Percentiles rank a stretch among this genome's conserved stretches.
These are phyloP conservation scores for Apis florea DNA, from an alignment of 1,140 invertebrate species.

Conservation along the genomic window DNA sequence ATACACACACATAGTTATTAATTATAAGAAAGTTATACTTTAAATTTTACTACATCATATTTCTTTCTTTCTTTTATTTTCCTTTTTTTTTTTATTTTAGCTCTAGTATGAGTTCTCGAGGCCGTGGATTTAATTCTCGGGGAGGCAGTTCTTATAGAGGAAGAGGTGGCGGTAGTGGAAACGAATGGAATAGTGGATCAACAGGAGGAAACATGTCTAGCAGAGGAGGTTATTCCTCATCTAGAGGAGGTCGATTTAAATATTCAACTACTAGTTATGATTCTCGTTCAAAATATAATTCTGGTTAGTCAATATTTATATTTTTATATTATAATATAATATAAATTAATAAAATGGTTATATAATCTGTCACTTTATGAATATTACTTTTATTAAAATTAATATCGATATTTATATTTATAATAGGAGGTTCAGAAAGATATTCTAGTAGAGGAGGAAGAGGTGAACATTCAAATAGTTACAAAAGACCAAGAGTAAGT, in stretches of 20 bases:
- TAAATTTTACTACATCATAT: too few species aligned
- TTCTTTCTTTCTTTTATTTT: background rate
- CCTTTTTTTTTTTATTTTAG: conserved; percentile 54
- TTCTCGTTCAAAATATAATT: conserved; percentile 75
- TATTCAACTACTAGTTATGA: conserved; percentile 73
- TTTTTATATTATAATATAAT: background rate
- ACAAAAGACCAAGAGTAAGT: conserved; percentile 75
- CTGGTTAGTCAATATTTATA: conserved; percentile 64
- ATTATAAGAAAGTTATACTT: background rate
- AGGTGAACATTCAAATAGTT: conserved; percentile 76
- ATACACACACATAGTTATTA: background rate
- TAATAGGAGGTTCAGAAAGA: conserved; percentile 70
- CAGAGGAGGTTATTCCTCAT: conserved; percentile 73
- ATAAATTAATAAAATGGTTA: background rate
- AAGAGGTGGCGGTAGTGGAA: conserved; percentile 68
- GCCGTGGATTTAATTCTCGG: conserved; percentile 75
- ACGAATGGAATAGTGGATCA: conserved; percentile 66
- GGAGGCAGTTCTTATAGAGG: conserved; percentile 74
- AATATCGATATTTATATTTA: conserved; percentile 17
- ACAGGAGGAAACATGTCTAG: conserved; percentile 62
- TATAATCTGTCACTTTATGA: background rate
- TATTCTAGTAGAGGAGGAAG: conserved; percentile 75
- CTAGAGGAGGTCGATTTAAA: conserved; percentile 74
- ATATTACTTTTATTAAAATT: background rate
- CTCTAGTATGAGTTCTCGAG: conserved; percentile 75